phyloP scores from a whole-genome alignment of 2,113 vertebrate species.

The Tenebrosternarchus preto region DNA sequence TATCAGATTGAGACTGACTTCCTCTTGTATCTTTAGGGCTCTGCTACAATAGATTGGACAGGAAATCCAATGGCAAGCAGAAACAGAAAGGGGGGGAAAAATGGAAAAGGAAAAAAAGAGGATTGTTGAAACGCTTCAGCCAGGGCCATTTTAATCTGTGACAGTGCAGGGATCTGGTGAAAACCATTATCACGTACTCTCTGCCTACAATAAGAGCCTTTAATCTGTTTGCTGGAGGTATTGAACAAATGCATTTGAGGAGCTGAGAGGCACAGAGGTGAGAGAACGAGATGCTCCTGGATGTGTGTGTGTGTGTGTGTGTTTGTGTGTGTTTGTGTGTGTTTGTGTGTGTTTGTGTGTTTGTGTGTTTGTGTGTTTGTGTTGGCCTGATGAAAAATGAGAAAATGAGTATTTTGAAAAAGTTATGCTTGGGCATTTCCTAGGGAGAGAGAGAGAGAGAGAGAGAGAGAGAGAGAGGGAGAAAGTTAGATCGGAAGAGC shows the following conservation, averaged over 20 bases:
- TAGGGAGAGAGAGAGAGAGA: constrained; percentile 42
- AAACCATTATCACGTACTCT: constrained; percentile 93
- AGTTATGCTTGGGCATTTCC: constrained; percentile 65
- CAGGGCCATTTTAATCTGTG: constrained; percentile 88
- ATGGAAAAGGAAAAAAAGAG: constrained; percentile 68
- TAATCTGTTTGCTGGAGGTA: constrained; percentile 97
- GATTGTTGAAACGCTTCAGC: constrained; percentile 78
- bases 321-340: constrained; percentile 53
- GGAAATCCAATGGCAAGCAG: constrained; percentile 85
- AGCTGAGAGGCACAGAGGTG: constrained; percentile 66
- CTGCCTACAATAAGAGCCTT: constrained; percentile 87
- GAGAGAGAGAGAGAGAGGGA: background rate
- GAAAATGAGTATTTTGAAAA: constrained; percentile 69
- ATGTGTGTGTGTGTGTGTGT: constrained; percentile 48
- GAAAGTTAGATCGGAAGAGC: background rate
- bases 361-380: constrained; percentile 55
- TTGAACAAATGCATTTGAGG: constrained; percentile 88
- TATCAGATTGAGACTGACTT: constrained; percentile 91
- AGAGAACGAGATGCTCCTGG: constrained; percentile 39
- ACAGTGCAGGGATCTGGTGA: constrained; percentile 90
- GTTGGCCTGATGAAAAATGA: constrained; percentile 72
- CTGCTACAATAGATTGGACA: constrained; percentile 85
- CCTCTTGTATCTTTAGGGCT: constrained; percentile 86
- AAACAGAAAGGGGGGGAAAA: constrained; percentile 74
- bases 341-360: too few relatives aligned